These are phyloP conservation scores for Muntiacus muntjak DNA, from an alignment of 2,113 vertebrate species.

Conservation along the genomic window DNA sequence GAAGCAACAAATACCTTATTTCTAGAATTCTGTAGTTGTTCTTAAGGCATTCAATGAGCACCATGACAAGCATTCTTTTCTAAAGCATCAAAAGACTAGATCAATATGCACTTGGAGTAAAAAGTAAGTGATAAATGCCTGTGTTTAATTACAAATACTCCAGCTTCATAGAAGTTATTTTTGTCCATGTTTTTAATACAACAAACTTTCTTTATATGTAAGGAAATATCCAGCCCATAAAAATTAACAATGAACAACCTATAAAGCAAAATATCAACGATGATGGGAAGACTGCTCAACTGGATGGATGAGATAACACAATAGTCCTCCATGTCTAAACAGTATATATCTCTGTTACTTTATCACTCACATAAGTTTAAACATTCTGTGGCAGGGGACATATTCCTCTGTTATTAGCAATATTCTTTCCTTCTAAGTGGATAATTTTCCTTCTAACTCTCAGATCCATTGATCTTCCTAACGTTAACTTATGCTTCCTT, in stretches of 20 bases:
- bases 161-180: not conserved
- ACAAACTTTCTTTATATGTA: not conserved
- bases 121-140: slow-evolving; percentile 24
- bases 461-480: not conserved
- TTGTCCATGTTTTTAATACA: not conserved
- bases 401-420: not conserved
- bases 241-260: not conserved
- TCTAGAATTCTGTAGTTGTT: not conserved
- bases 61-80: not conserved
- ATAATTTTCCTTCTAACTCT: not conserved
- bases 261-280: not conserved
- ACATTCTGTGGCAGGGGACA: not conserved
- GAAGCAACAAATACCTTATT: not conserved
- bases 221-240: not conserved
- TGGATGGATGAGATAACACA: not conserved
- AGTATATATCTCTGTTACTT: not conserved
- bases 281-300: not conserved
- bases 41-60: not conserved
- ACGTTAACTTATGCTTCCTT: not conserved
- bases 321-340: not conserved
- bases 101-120: not conserved
- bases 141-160: slow-evolving; percentile 25
- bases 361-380: not conserved
- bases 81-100: slow-evolving; percentile 26
- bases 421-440: not conserved